Conservation (phyloP, 2,113 vertebrate species). For the Delphinapterus leucas region DNA sequence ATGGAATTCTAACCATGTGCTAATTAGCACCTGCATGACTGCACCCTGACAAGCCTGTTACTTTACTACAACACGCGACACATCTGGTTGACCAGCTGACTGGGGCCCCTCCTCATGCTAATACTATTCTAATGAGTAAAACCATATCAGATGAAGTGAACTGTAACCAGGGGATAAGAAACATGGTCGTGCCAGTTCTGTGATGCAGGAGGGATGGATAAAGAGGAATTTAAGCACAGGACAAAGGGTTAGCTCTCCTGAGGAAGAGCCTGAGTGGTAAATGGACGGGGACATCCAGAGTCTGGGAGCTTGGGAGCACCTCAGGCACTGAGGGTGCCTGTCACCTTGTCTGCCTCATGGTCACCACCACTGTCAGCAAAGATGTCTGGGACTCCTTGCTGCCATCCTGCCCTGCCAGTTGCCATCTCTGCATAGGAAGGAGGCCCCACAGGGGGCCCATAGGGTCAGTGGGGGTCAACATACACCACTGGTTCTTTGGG, state of each 20-base stretch:
- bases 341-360: neutral
- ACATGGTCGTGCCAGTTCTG: neutral
- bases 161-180: neutral
- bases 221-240: neutral
- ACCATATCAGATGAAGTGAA: neutral
- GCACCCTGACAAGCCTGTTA: neutral
- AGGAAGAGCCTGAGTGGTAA: neutral
- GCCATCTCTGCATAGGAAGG: neutral
- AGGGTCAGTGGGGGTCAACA: neutral
- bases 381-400: neutral
- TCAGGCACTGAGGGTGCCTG: neutral
- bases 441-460: no score
- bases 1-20: neutral
- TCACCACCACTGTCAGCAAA: neutral
- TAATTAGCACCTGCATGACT: neutral
- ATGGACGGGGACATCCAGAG: neutral
- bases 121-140: neutral
- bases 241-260: neutral
- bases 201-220: neutral
- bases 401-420: no score
- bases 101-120: neutral
- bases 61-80: fast-evolving
- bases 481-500: neutral
- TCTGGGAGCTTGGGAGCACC: neutral
- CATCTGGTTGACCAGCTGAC: neutral